Conservation (phyloP, 2,113 vertebrate species). For the Hippocampus mohnikei region DNA sequence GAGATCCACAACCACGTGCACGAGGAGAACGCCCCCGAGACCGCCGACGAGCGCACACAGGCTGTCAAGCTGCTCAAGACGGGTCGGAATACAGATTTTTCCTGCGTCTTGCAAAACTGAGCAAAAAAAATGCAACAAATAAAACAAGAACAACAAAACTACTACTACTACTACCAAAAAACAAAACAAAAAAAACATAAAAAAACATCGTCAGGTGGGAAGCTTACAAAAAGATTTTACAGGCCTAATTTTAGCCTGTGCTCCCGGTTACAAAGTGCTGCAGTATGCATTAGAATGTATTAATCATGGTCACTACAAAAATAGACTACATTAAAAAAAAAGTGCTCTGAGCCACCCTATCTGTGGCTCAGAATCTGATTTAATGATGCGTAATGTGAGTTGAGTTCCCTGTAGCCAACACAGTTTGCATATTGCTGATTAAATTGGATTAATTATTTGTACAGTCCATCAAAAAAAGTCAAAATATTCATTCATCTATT, state of each 20-base stretch:
- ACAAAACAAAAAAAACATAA: too few species aligned
- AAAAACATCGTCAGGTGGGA: slow-evolving; percentile 15
- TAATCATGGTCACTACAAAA: slow-evolving; percentile 20
- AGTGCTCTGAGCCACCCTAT: background rate
- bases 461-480: too few species aligned
- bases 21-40: slow-evolving; percentile 89
- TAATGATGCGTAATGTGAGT: background rate
- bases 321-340: background rate
- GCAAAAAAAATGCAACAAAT: background rate
- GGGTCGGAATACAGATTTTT: slow-evolving; percentile 72
- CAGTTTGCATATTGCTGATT: background rate
- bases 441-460: background rate
- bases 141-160: background rate
- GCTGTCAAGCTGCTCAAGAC: slow-evolving; percentile 98
- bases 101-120: background rate
- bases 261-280: slow-evolving; percentile 16
- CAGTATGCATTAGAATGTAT: slow-evolving; percentile 19
- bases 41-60: slow-evolving; percentile 91
- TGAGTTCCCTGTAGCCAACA: background rate
- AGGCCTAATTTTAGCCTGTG: slow-evolving; percentile 21
- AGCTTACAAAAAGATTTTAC: slow-evolving; percentile 23
- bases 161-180: too few species aligned
- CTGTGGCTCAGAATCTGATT: background rate
- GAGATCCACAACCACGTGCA: slow-evolving; percentile 95
- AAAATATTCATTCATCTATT: background rate